Conservation (phyloP, 2,888 invertebrate genomes). For the Schizaphis graminum region DNA sequence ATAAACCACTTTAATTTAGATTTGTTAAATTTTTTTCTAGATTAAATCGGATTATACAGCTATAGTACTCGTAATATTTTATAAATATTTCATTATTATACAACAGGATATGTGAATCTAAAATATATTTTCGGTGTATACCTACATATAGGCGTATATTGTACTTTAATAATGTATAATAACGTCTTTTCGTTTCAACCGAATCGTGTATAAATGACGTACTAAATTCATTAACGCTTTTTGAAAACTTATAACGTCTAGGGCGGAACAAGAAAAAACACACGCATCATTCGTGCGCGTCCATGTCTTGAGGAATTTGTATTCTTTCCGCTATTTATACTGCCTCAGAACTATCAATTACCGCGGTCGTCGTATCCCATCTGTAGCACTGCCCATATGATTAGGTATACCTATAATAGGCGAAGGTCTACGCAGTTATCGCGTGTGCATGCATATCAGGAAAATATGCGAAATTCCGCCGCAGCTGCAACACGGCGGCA, state of each 20-base stretch:
- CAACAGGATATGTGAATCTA: background rate
- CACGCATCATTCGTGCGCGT: background rate
- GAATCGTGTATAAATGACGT: background rate
- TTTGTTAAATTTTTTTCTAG: too few relatives aligned
- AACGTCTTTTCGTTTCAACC: background rate
- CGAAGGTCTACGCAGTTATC: background rate
- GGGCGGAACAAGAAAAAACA: background rate
- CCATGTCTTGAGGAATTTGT: background rate
- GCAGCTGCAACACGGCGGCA: background rate
- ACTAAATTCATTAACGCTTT: slow-evolving; percentile 9
- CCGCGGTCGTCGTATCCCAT: background rate
- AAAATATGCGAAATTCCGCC: slow-evolving; percentile 8
- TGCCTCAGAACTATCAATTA: slow-evolving; percentile 36
- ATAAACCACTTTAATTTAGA: too few relatives aligned
- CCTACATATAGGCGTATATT: background rate
- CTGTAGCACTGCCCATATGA: background rate
- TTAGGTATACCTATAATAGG: background rate
- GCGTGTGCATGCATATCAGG: background rate
- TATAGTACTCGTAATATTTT: too few relatives aligned
- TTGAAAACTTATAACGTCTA: background rate
- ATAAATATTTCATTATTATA: too few relatives aligned
- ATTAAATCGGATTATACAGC: too few relatives aligned
- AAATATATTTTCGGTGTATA: background rate
- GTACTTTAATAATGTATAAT: background rate
- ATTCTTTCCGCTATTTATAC: background rate